Evolutionary conservation across 2,888 invertebrate species (phyloP).

Genomic region (Eucriotettix oculatus): DNA sequence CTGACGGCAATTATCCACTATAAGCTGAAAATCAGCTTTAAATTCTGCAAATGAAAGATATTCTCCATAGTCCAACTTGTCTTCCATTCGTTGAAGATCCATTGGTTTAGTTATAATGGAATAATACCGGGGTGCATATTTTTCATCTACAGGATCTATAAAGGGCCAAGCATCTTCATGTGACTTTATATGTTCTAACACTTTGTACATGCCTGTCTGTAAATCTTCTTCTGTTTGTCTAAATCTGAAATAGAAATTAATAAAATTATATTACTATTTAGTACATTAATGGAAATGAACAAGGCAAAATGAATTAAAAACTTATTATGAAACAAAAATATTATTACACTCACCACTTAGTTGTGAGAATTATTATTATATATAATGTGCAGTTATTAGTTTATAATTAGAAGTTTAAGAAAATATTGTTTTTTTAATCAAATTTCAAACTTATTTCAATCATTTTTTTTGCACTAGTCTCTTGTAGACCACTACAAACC

Average conservation of each 20-base stretch:
- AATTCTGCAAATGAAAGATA: slow-evolving; percentile 67
- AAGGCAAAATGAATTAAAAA: too few relatives aligned
- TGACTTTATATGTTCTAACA: slow-evolving; percentile 69
- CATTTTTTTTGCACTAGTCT: too few relatives aligned
- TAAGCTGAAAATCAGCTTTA: slow-evolving; percentile 74
- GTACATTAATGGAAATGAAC: too few relatives aligned
- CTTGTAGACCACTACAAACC: too few relatives aligned
- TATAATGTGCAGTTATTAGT: too few relatives aligned
- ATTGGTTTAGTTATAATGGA: slow-evolving; percentile 54
- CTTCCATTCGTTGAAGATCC: slow-evolving; percentile 78
- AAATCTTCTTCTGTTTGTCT: slow-evolving; percentile 69
- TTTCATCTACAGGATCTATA: slow-evolving; percentile 81
- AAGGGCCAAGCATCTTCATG: slow-evolving; percentile 93
- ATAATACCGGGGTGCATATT: slow-evolving; percentile 62
- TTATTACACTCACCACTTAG: too few relatives aligned
- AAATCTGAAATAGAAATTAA: slow-evolving; percentile 37
- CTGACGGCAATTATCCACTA: slow-evolving; percentile 80
- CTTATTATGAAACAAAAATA: too few relatives aligned
- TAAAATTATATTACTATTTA: not conserved
- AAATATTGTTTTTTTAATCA: too few relatives aligned
- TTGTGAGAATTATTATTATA: too few relatives aligned
- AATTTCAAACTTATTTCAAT: too few relatives aligned
- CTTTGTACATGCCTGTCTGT: slow-evolving; percentile 82
- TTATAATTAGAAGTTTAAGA: too few relatives aligned
- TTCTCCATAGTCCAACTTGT: slow-evolving; percentile 62